Base-by-base conservation (phyloP, 2,888 invertebrate genomes). In the Cistogaster globosa region DNA sequence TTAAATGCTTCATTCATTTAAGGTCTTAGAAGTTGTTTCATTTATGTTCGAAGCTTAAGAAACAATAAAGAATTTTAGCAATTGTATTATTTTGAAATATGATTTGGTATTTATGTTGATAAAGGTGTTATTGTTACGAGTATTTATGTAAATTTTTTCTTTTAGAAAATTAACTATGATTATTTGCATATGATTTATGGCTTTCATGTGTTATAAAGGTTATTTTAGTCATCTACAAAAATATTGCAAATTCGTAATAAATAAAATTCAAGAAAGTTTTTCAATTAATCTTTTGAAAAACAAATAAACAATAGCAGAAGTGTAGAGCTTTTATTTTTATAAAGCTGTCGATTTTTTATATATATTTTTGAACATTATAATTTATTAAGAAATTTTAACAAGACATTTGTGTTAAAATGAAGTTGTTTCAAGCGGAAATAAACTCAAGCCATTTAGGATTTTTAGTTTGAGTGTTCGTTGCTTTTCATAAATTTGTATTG, bases 61-160 rank as follows among this genome's bases (percentile, higher is more conserved):
- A 81, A 77, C 77, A 77, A 77, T 72, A 76, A 80, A 71, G 55
- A 62, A 55, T 72, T 80, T 80, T 80, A 48, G 68, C 80, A 84
- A 80, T 80, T 80, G 72, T 80, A 84, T 84, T 77, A 84, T 62
- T 76, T 84, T 76, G 42, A 42, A 26, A 62, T 77, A 51, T 26
- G 16, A 55, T 26, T n/a, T 12, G 53, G n/a, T 32, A 0, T 16
- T 55, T 11, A n/a, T 14, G n/a, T n/a, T 57, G 57, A 45, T 58
- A 16, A 57, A 65, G 26, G 45, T 26, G 45, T 69, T 69, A 53
- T 68, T 60, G 74, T 69, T 57, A n/a, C n/a, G n/a, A n/a, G n/a
- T n/a, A 58, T 69, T 83, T 83, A 83, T 74, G 63, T 74, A 74
- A 69, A 78, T 74, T 32, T 63, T 69, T 58, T 65, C 71, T 60